These are phyloP conservation scores for Bombus sibiricus DNA, from an alignment of 1,140 invertebrate genomes.

Conservation along the genomic window DNA sequence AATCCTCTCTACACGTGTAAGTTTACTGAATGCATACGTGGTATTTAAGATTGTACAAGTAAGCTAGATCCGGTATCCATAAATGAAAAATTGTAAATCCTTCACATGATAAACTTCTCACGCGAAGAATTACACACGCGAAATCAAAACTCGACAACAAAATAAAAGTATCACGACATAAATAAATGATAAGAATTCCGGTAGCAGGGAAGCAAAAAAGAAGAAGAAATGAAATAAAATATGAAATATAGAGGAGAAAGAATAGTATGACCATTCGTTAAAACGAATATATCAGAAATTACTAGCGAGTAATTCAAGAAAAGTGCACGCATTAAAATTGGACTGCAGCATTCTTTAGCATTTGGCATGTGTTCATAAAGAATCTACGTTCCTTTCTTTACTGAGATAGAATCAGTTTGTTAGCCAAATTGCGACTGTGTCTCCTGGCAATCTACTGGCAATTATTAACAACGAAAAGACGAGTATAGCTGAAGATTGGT, in stretches of 20 bases:
- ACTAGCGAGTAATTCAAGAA: neutral
- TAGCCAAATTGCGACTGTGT: neutral
- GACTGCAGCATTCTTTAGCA: conserved; percentile 13
- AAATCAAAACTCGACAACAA: neutral
- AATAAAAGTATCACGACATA: neutral
- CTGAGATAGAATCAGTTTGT: neutral
- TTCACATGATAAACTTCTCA: too few relatives aligned
- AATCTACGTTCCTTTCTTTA: neutral
- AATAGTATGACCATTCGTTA: neutral
- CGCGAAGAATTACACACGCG: too few relatives aligned
- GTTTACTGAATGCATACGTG: neutral
- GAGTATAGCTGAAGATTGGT: neutral
- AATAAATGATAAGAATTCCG: neutral
- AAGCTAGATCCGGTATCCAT: neutral
- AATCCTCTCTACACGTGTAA: neutral
- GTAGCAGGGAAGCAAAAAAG: neutral
- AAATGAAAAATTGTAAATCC: neutral
- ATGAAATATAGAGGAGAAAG: neutral
- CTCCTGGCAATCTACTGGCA: neutral
- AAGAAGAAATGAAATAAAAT: neutral
- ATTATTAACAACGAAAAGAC: neutral
- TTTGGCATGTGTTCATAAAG: conserved; percentile 31
- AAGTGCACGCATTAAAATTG: conserved; percentile 16
- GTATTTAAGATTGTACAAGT: neutral
- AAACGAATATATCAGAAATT: neutral